Conservation (phyloP, 2,888 invertebrate genomes). For the Dynastes hyllus region DNA sequence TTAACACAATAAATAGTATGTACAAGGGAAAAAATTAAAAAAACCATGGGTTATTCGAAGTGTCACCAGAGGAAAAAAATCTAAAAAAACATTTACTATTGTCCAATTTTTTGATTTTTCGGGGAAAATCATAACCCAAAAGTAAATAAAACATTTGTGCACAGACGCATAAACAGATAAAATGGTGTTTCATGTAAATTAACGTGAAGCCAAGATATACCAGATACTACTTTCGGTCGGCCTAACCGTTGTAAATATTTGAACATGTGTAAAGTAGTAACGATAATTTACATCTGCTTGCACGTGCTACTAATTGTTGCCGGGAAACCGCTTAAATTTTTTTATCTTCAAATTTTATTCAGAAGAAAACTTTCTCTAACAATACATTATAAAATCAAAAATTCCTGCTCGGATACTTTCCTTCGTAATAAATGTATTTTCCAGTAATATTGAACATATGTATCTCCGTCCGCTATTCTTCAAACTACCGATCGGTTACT, state of each 20-base stretch:
- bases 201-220: slow-evolving; percentile 44
- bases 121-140: too few relatives aligned
- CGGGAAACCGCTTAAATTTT: slow-evolving; percentile 43
- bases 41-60: not conserved
- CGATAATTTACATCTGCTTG: slow-evolving; percentile 42
- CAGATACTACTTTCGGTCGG: slow-evolving; percentile 44
- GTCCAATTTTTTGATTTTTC: too few relatives aligned
- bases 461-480: slow-evolving; percentile 25
- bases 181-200: slow-evolving; percentile 44
- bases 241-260: slow-evolving; percentile 47
- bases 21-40: too few relatives aligned
- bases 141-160: slow-evolving; percentile 42
- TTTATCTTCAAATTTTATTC: slow-evolving; percentile 31
- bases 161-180: slow-evolving; percentile 43
- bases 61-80: too few relatives aligned
- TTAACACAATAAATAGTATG: not conserved
- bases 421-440: slow-evolving; percentile 26
- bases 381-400: slow-evolving; percentile 19
- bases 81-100: slow-evolving; percentile 19
- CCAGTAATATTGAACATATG: slow-evolving; percentile 40
- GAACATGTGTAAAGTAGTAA: slow-evolving; percentile 42
- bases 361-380: slow-evolving; percentile 35
- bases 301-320: slow-evolving; percentile 48
- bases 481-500: not conserved
- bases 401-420: slow-evolving; percentile 8